Percentiles rank a stretch among this genome's conserved stretches.
phyloP scores from a whole-genome alignment of 2,113 vertebrate genomes.

The Laticauda colubrina region DNA sequence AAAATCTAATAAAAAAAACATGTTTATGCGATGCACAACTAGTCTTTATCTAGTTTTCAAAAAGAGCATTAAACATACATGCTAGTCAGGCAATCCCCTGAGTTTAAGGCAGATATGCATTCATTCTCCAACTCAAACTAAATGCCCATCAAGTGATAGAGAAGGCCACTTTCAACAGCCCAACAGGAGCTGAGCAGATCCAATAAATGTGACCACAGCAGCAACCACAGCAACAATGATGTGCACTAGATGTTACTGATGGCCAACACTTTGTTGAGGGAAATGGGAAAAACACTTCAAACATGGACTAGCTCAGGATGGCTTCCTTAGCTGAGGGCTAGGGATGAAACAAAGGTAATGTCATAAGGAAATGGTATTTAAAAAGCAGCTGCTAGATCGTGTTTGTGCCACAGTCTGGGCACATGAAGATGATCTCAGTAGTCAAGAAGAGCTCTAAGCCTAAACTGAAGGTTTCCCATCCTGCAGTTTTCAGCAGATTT shows the following conservation, averaged over 20 bases:
- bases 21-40: not conserved
- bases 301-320: not conserved
- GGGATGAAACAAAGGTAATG: not conserved
- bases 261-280: not conserved
- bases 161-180: not conserved
- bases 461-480: not conserved
- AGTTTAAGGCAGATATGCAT: not conserved
- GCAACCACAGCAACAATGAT: not conserved
- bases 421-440: not conserved
- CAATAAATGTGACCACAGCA: not conserved
- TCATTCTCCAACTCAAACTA: not conserved
- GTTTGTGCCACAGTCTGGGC: not conserved
- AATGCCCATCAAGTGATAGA: not conserved
- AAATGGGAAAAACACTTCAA: not conserved
- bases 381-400: not conserved
- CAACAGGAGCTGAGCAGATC: not conserved
- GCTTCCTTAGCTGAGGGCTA: not conserved
- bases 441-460: not conserved
- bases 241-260: not conserved
- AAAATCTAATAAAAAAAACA: not conserved
- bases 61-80: not conserved
- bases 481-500: not conserved
- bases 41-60: not conserved
- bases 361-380: not conserved
- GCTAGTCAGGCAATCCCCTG: not conserved